A percentile compares a stretch with the other conserved stretches of the same genome.
Evolutionary conservation across 1,140 invertebrate species (phyloP).

Genomic region (Delia radicum): DNA sequence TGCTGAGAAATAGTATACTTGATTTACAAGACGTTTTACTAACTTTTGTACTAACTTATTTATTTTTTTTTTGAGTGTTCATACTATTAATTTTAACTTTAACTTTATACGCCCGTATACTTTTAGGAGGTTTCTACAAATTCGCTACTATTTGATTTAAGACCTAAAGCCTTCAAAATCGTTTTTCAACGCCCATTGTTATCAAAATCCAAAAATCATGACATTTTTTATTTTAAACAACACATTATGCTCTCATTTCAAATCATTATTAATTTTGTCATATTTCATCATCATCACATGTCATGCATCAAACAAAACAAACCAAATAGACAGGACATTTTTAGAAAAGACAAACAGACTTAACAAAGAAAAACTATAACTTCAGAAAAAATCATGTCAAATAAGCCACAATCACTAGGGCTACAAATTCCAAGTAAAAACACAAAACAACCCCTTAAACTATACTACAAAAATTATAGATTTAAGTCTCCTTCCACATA

Average conservation of each 20-base stretch:
- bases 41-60: too few species aligned
- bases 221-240: too few species aligned
- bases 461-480: background rate
- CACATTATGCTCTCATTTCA: background rate
- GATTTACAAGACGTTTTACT: too few species aligned
- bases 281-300: constrained; percentile 4
- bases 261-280: background rate
- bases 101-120: too few species aligned
- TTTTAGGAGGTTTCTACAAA: too few species aligned
- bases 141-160: too few species aligned
- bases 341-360: background rate
- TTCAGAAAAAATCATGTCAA: background rate
- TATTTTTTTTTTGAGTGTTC: too few species aligned
- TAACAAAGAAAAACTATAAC: background rate
- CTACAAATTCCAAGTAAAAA: background rate
- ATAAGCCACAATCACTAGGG: background rate
- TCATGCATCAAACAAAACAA: background rate
- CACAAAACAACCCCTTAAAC: background rate
- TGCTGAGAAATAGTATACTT: too few species aligned
- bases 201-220: too few species aligned
- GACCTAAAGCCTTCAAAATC: too few species aligned
- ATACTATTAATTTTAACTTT: too few species aligned
- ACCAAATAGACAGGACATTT: background rate
- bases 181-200: too few species aligned
- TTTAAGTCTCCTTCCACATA: background rate